phyloP scores from a whole-genome alignment of 35 echinoderm and acorn worm species.

The Apostichopus japonicus region DNA sequence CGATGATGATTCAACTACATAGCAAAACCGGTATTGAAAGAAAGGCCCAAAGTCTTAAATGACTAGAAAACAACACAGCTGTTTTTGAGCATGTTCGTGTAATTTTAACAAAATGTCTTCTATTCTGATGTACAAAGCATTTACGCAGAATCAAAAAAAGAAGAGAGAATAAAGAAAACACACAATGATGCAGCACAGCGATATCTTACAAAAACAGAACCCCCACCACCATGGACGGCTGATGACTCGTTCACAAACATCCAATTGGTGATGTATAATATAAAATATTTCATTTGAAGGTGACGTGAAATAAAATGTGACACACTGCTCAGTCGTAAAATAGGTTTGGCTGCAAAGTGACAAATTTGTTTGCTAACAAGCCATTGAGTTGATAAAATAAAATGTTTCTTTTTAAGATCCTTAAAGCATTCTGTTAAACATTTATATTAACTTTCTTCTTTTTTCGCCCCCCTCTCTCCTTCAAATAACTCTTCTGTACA shows the following conservation, averaged over 20 bases:
- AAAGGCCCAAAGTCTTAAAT: background rate
- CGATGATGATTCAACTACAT: too few species aligned
- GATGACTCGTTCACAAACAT: slow-evolving; percentile 9
- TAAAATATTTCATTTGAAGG: slow-evolving; percentile 51
- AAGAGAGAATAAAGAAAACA: background rate
- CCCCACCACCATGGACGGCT: slow-evolving; percentile 28
- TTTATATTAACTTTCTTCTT: background rate
- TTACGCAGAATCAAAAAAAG: slow-evolving; percentile 36
- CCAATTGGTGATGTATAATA: background rate
- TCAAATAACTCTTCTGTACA: background rate
- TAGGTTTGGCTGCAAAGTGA: background rate
- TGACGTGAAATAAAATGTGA: slow-evolving; percentile 22
- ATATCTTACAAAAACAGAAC: background rate
- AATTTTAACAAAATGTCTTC: slow-evolving; percentile 35
- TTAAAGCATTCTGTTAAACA: slow-evolving; percentile 4
- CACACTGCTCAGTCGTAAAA: background rate
- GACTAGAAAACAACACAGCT: background rate
- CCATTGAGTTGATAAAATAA: slow-evolving; percentile 17
- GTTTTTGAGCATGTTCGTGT: background rate
- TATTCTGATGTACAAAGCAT: slow-evolving; percentile 46
- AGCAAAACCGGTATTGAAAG: too few species aligned
- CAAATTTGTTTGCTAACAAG: background rate
- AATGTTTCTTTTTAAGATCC: background rate
- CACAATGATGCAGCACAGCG: background rate
- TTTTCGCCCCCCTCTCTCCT: background rate